Base-by-base conservation (phyloP, 2,113 vertebrate genomes). In the Acrocephalus kingi region DNA sequence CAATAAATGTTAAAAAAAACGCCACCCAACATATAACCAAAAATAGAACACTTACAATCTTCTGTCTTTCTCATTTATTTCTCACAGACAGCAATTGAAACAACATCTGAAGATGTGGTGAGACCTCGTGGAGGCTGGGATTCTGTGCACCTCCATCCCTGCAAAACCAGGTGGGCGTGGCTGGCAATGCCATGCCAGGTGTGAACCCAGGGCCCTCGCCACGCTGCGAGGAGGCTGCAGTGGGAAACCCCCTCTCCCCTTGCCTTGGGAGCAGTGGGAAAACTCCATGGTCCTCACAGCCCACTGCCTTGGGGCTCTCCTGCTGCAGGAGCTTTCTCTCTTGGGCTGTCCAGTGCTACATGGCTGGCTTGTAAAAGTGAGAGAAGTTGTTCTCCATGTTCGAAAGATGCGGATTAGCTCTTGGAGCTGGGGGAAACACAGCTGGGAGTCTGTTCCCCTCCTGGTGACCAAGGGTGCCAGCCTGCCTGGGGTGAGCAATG, bases 111-210 rank as follows among this genome's bases (percentile, higher is more conserved):
- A 1, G 10, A 73, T 22, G 48, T 59, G 49, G 27, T 49, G 35
- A 63, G 54, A 25, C 23, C 27, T 83, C 1, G 1, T 30, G 27
- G 45, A 31, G 54, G 9, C 39, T 46, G 56, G 17, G 25, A 15
- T 72, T 68, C 48, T 0, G 1, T 46, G 39, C 18, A 4, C 10
- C 37, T 63, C 48, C 22, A 23, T 74, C 52, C 31, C 56, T 46
- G 25, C 3, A 3, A 41, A 71, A 10, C 52, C 1, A 3, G 25
- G 5, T 30, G n/a, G 11, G 37, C 31, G 9, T 0, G 0, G 19
- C 31, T 67, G 45, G 24, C 0, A 0, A 9, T 23, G 33, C 33
- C 21, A 10, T 3, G 41, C 19, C 67, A 30, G 56, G 4, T 0
- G 1, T 48, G 56, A 37, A 15, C 45, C 18, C 4, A 4, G 6